Conservation (phyloP, 1,140 invertebrate species). For the Cylas formicarius region DNA sequence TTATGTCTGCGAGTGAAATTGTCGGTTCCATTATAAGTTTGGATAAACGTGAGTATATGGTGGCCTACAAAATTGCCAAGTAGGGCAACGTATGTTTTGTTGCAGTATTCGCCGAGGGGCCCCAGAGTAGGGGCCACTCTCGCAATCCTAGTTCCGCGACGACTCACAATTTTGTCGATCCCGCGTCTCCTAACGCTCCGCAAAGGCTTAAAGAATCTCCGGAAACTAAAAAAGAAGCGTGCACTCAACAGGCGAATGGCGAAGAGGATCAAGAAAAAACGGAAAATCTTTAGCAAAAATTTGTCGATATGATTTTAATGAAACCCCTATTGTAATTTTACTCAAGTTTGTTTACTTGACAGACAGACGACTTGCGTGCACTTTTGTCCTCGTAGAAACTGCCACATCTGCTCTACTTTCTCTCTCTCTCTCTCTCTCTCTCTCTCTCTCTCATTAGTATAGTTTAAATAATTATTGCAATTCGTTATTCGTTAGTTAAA, state of each 20-base stretch:
- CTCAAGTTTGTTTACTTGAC: too few relatives aligned
- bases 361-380: too few relatives aligned
- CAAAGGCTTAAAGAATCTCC: conserved; percentile 14
- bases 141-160: conserved; percentile 34
- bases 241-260: neutral
- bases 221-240: conserved; percentile 7
- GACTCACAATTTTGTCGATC: conserved; percentile 26
- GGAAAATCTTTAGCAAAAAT: too few relatives aligned
- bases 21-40: conserved; percentile 82
- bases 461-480: too few relatives aligned
- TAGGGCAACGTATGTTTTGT: conserved; percentile 14
- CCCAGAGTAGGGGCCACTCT: conserved; percentile 34
- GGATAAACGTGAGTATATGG: conserved; percentile 76
- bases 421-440: too few relatives aligned
- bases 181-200: conserved; percentile 16
- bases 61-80: neutral
- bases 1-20: conserved; percentile 68
- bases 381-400: too few relatives aligned
- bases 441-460: too few relatives aligned
- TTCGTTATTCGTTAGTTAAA: too few relatives aligned
- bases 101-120: conserved; percentile 60
- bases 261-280: conserved; percentile 7
- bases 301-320: too few relatives aligned
- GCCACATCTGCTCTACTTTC: too few relatives aligned
- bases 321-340: too few relatives aligned